Evolutionary conservation across 2,888 invertebrate species (phyloP), one percentile per base, ranked within the genome.

Genomic region (Clistopyga incitator): DNA sequence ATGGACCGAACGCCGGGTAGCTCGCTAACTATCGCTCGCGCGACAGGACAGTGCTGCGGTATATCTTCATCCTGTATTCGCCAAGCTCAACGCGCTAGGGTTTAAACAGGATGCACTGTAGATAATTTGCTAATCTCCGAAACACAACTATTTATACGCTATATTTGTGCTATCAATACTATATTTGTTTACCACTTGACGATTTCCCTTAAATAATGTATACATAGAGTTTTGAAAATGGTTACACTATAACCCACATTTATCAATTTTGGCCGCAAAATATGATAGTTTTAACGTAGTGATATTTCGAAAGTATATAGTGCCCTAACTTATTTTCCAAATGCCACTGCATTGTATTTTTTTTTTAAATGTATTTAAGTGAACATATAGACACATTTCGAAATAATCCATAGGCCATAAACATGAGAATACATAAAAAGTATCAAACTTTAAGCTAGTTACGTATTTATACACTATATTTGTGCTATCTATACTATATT

Each of bases 1-100:
- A 67, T 56, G 67, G 52, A 29, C 42, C 29, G 20, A 67, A 77
- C 20, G 34, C 77, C 59, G 29, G 68, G 42, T 56, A 45, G 8
- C 45, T 65, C 34, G 52, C n/a, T 29, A 15, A 29, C 29, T 34
- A 34, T 61, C 29, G 29, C 6, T 61, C 45, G 59, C 77, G 38
- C 34, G 34, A 47, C 47, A 29, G n/a, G 56, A 56, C 54, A 42
- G 42, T 42, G 45, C 47, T 54, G 15, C 11, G 20, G 34, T n/a
- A 3, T 54, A 47, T 25, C n/a, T 75, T 64, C 15, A 34, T 47
- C 6, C 15, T 52, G 29, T 18, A 34, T 18, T 13, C 23, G 38
- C 45, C 10, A 6, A 67, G 15, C 23, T 8, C 8, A 47, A 47
- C 20, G 23, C 65, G n/a, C n/a, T 47, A n/a, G n/a, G 13, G 29